phyloP scores from a whole-genome alignment of 1,140 invertebrate species.

The Luehdorfia chinensis region DNA sequence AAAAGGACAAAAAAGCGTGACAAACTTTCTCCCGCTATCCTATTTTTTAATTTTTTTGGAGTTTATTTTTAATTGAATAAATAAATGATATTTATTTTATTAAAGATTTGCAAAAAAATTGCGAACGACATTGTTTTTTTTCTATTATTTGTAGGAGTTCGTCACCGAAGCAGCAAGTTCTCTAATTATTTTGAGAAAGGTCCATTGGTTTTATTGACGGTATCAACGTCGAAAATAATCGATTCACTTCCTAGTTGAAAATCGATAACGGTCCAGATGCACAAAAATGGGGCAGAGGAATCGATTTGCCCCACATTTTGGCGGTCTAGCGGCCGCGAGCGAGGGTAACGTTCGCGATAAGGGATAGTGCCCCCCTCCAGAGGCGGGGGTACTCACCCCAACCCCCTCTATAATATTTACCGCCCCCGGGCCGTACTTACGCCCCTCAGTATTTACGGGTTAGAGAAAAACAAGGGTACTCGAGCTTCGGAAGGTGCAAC shows the following conservation, averaged over 20 bases:
- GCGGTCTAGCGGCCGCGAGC: constrained; percentile 65
- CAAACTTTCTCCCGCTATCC: too few relatives aligned
- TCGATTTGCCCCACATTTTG: constrained; percentile 76
- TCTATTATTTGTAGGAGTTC: too few relatives aligned
- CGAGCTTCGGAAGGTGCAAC: constrained; percentile 74
- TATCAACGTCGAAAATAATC: too few relatives aligned
- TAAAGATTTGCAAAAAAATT: too few relatives aligned
- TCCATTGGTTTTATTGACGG: too few relatives aligned
- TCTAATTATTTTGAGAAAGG: too few relatives aligned
- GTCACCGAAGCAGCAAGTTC: too few relatives aligned
- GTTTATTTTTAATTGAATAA: too few relatives aligned
- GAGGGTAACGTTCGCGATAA: constrained; percentile 76
- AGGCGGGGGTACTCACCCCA: constrained; percentile 45
- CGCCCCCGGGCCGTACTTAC: constrained; percentile 74
- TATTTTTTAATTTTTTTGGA: too few relatives aligned
- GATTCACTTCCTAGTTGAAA: constrained; percentile 46
- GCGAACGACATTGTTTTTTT: too few relatives aligned
- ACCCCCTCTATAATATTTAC: constrained; percentile 74
- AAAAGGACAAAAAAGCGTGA: too few relatives aligned
- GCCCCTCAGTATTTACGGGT: constrained; percentile 76
- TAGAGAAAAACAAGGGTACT: constrained; percentile 77
- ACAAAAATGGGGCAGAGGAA: constrained; percentile 73
- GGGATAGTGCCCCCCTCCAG: constrained; percentile 67
- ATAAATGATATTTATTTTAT: too few relatives aligned
- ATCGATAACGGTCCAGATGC: constrained; percentile 75